Conservation (phyloP, 2,797 vertebrate genomes). For the Masticophis lateralis region DNA sequence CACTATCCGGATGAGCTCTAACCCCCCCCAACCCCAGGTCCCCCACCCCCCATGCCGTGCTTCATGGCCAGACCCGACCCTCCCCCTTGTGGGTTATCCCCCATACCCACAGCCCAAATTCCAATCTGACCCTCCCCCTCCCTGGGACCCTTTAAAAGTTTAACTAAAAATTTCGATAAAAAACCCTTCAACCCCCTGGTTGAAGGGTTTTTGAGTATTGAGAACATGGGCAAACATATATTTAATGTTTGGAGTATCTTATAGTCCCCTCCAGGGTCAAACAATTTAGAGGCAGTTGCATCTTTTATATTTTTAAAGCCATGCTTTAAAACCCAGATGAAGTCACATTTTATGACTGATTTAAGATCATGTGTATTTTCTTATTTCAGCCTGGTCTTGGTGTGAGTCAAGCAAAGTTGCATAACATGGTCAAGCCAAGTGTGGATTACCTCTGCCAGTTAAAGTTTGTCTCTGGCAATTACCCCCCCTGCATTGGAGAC, state of each 20-base stretch:
- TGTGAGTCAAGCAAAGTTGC: conserved; percentile 74
- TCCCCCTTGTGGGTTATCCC: too few species aligned
- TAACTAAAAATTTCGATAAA: too few species aligned
- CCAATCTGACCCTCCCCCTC: too few species aligned
- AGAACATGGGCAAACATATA: not conserved
- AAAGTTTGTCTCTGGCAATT: conserved; percentile 89
- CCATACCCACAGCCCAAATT: too few species aligned
- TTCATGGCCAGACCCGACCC: too few species aligned
- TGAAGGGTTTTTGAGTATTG: not conserved
- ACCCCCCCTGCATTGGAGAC: conserved; percentile 87
- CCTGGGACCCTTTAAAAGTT: too few species aligned
- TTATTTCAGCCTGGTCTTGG: conserved; percentile 70
- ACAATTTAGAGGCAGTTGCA: not conserved
- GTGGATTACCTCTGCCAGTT: conserved; percentile 88
- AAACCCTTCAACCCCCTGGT: too few species aligned
- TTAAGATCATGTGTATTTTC: conserved; percentile 14
- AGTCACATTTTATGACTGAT: not conserved
- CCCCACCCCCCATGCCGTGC: too few species aligned
- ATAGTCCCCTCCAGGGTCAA: not conserved
- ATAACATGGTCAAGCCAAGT: conserved; percentile 85
- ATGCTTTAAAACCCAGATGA: not conserved
- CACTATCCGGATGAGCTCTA: too few species aligned
- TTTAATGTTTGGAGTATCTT: not conserved
- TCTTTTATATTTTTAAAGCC: not conserved
- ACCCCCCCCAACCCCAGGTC: too few species aligned